Conservation (phyloP, 2,888 invertebrate species). For the Pandemis heparana region DNA sequence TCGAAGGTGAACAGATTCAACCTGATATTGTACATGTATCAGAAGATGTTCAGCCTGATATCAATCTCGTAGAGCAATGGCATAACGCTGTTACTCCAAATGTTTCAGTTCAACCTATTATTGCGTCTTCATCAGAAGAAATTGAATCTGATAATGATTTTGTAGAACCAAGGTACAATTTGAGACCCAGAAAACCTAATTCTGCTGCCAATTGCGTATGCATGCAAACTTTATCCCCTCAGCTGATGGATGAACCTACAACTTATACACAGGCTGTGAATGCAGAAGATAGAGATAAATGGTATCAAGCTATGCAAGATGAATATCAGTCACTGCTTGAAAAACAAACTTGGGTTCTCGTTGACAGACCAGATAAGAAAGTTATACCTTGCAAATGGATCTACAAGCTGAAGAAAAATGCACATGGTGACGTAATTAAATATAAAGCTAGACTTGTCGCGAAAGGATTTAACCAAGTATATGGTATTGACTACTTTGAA, state of each 20-base stretch:
- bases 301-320: constrained; percentile 14
- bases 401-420: constrained; percentile 24
- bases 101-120: no score
- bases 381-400: constrained; percentile 36
- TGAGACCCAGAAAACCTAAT: neutral
- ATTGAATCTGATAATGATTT: neutral
- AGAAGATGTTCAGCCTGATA: no score
- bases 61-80: no score
- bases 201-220: neutral
- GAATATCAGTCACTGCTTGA: constrained; percentile 19
- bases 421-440: constrained; percentile 11
- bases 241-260: neutral
- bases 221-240: neutral
- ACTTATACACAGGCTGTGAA: constrained; percentile 17
- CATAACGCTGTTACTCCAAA: no score
- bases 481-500: constrained; percentile 32
- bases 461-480: constrained; percentile 30
- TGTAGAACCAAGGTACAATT: neutral
- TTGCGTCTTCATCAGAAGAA: neutral
- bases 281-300: constrained; percentile 12
- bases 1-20: no score
- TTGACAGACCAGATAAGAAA: no score
- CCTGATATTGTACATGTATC: no score
- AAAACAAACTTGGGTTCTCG: no score
- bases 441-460: constrained; percentile 34